Evolutionary conservation across 2,113 vertebrate genomes (phyloP), one percentile per base, ranked within the genome.

Genomic region (Prochilodus magdalenae): DNA sequence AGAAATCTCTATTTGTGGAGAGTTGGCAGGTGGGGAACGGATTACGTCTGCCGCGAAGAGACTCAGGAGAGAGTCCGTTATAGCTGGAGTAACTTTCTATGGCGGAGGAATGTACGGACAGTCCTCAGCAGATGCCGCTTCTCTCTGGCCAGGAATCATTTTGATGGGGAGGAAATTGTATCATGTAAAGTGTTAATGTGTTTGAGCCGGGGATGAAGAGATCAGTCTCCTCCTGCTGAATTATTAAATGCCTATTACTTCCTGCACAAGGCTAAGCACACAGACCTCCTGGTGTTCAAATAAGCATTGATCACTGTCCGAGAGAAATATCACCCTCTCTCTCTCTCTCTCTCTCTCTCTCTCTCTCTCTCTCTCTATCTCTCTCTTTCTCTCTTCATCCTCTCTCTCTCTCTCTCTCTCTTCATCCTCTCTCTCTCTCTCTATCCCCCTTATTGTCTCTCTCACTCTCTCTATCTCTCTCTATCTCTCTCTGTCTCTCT

Each of bases 181-280:
- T 55, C 36, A 33, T 60, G 57, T 75, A 44, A 75, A 75, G 73
- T 62, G 55, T 62, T 75, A n/a, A 26, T 53, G 15, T 40, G 22
- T 75, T 60, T 60, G 4, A 75, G 7, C 73, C 18, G 1, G 12
- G 18, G 36, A 75, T 62, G 36, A 60, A 62, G 55, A 60, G 47
- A 75, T 74, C 47, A 33, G 47, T 67, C 60, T 67, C 51, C 4
- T 69, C 69, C 62, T 47, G 24, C 80, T 81, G 33, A 75, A 81
- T 75, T 75, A 81, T 81, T 81, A 57, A 81, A 47, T 1, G 33
- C 3, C 8, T 27, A 81, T 75, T 75, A 81, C 55, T 75, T 57
- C 63, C 29, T 26, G 49, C 11, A 4, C 36, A 14, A 13, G 22
- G 66, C 66, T 44, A 44, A 44, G 66, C 66, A 70, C 33, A 70